Conservation (phyloP, 1,140 invertebrate genomes). For the Kradibia gibbosae region DNA sequence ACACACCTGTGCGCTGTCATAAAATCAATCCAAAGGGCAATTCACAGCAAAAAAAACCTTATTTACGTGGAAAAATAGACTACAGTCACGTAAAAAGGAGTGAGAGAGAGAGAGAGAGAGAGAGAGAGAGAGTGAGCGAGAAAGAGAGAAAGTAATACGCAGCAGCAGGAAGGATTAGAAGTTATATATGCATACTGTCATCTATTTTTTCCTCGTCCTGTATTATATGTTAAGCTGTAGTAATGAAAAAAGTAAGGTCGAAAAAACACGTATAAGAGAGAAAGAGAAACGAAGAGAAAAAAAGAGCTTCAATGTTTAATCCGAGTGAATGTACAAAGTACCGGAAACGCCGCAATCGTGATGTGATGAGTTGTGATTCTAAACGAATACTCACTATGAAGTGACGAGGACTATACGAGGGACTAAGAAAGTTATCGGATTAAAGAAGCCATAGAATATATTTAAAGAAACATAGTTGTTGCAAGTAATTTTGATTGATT, state of each 20-base stretch:
- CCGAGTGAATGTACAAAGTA: slow-evolving; percentile 10
- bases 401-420: background rate
- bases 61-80: background rate
- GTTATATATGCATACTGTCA: too few species aligned
- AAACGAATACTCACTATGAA: background rate
- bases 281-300: background rate
- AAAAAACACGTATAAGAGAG: background rate
- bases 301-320: slow-evolving; percentile 10
- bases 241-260: too few species aligned
- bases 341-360: slow-evolving; percentile 11
- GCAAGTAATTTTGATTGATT: too few species aligned
- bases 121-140: too few species aligned
- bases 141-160: too few species aligned
- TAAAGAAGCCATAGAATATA: background rate
- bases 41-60: background rate
- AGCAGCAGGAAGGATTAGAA: too few species aligned
- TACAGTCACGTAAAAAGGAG: too few species aligned
- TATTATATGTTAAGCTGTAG: too few species aligned
- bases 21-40: background rate
- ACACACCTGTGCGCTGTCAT: background rate
- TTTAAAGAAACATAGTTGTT: background rate
- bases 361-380: slow-evolving; percentile 20
- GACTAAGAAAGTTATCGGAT: background rate
- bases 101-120: too few species aligned
- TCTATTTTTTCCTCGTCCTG: too few species aligned